phyloP scores from a whole-genome alignment of 2,797 vertebrate species.

The Mormyrops attenuatus region DNA sequence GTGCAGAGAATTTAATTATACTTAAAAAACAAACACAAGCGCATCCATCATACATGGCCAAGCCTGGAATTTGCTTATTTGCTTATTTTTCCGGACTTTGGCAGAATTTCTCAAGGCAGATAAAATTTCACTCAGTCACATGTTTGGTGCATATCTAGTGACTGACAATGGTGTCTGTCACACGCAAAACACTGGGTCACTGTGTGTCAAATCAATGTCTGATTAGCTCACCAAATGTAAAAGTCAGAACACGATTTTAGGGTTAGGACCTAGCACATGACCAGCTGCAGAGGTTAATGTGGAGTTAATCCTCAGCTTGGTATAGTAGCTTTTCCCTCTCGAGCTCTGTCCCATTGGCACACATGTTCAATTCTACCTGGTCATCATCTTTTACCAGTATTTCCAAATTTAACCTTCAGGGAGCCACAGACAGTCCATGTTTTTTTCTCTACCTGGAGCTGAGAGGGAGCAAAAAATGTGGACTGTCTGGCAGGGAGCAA shows the following conservation, averaged over 20 bases:
- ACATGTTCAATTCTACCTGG: not conserved
- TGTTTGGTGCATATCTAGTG: not conserved
- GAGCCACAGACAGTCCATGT: not conserved
- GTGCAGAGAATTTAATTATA: not conserved
- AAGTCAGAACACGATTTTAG: not conserved
- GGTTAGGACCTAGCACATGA: not conserved
- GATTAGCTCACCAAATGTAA: not conserved
- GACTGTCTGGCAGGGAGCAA: not conserved
- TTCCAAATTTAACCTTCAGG: not conserved
- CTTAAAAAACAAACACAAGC: not conserved
- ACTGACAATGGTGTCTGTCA: not conserved
- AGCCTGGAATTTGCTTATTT: not conserved
- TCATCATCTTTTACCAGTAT: not conserved
- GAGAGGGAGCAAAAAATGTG: too few species aligned
- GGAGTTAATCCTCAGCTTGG: not conserved
- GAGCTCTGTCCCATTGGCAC: not conserved
- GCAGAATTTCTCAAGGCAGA: not conserved
- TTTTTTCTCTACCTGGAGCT: not conserved
- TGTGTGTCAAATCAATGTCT: slow-evolving; percentile 6
- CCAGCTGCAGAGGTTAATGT: not conserved
- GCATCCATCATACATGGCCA: not conserved
- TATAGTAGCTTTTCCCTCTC: not conserved
- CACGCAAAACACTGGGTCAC: not conserved
- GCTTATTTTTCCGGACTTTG: not conserved
- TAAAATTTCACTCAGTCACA: not conserved